Evolutionary conservation across 2,888 invertebrate species (phyloP).

Genomic region (Chrysolina oricalcia): DNA sequence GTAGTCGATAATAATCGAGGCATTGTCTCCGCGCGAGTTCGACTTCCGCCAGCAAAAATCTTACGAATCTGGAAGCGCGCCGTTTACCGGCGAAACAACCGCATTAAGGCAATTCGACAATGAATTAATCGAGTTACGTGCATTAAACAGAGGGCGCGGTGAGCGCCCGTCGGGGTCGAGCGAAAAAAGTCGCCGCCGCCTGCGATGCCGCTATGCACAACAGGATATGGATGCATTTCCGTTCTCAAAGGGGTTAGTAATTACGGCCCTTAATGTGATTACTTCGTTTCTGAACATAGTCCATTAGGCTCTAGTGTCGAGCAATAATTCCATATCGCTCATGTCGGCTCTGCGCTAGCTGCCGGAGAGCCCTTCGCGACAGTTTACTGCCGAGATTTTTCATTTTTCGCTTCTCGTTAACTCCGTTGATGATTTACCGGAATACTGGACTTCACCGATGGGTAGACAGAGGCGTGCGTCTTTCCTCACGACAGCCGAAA

Average conservation of each 20-base stretch:
- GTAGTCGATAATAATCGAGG: conserved; percentile 29
- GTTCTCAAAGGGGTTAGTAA: conserved; percentile 77
- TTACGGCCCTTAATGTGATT: conserved; percentile 80
- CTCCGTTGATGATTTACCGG: not conserved
- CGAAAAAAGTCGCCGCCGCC: conserved; percentile 48
- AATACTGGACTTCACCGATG: not conserved
- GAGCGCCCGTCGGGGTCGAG: conserved; percentile 50
- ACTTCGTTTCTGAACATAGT: conserved; percentile 74
- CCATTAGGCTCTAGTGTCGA: conserved; percentile 71
- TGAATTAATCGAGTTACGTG: conserved; percentile 72
- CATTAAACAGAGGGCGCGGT: conserved; percentile 70
- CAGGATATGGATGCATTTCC: conserved; percentile 83
- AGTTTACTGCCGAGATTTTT: conserved; percentile 15
- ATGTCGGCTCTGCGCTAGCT: conserved; percentile 47
- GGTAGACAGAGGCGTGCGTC: not conserved
- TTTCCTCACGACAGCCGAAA: no score
- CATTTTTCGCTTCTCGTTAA: conserved; percentile 16
- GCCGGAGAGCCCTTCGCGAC: conserved; percentile 8
- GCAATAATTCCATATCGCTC: conserved; percentile 70
- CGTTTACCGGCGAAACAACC: conserved; percentile 69
- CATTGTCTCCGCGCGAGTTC: conserved; percentile 39
- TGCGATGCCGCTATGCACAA: conserved; percentile 68
- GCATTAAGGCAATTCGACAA: conserved; percentile 72
- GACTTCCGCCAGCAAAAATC: conserved; percentile 62
- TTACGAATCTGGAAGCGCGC: conserved; percentile 62